Conservation (phyloP, 1,140 invertebrate species). For the Epicauta chinensis region DNA sequence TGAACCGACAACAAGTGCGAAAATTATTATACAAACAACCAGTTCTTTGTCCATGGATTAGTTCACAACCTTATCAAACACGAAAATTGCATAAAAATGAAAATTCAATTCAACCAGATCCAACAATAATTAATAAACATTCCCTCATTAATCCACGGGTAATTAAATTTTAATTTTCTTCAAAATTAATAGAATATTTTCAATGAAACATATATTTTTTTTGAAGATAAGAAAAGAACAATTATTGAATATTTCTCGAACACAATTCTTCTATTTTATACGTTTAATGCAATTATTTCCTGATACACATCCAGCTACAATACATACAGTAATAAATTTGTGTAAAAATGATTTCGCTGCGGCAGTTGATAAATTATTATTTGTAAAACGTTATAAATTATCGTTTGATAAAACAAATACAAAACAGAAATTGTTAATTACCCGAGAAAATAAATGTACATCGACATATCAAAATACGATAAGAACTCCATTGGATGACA, state of each 20-base stretch:
- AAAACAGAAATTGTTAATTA: too few species aligned
- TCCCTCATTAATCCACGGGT: slow-evolving; percentile 16
- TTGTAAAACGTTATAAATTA: slow-evolving; percentile 33
- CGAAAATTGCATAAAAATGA: slow-evolving; percentile 24
- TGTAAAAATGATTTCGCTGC: slow-evolving; percentile 37
- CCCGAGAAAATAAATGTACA: too few species aligned
- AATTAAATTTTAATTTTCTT: background rate
- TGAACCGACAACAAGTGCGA: slow-evolving; percentile 1
- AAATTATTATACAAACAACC: slow-evolving; percentile 20
- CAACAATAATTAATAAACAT: slow-evolving; percentile 1
- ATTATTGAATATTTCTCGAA: slow-evolving; percentile 16
- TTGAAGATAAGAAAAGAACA: background rate
- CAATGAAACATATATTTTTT: background rate
- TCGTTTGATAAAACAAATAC: slow-evolving; percentile 14
- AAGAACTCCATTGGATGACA: too few species aligned
- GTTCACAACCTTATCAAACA: slow-evolving; percentile 25
- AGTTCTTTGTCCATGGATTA: slow-evolving; percentile 29
- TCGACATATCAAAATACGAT: too few species aligned
- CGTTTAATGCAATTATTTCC: slow-evolving; percentile 40
- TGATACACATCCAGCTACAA: slow-evolving; percentile 36
- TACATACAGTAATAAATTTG: slow-evolving; percentile 34
- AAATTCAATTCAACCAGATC: slow-evolving; percentile 12
- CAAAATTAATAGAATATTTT: too few species aligned
- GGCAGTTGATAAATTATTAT: slow-evolving; percentile 38
- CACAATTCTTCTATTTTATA: slow-evolving; percentile 38